Evolutionary conservation across 2,888 invertebrate genomes (phyloP), one percentile per base, ranked within the genome.

Genomic region (Parthenolecanium corni): DNA sequence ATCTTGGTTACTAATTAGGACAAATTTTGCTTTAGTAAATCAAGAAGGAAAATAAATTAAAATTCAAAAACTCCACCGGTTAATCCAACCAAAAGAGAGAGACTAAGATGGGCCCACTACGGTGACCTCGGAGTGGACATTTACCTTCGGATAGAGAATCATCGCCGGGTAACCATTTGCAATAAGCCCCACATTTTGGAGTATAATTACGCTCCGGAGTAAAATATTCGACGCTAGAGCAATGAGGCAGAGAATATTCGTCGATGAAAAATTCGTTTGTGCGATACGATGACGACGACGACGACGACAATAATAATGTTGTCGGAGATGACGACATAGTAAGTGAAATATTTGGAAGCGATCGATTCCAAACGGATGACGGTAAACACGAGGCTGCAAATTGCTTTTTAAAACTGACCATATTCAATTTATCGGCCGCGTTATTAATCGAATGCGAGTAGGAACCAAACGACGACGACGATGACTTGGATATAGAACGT

Each of bases 151-250:
- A 16, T 24, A 23, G 38, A 49, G 31, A 20, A 21, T 51, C 49
- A 38, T 49, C 23, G 61, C 23, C 24, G 38, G 61, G 49, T 38
- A 49, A 61, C 61, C 61, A 61, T 51, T 23, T 61, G 40, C 61
- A 61, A 47, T 61, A 61, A 6, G 61, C 61, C 36, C 61, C 61
- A 40, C 31, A 49, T 23, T 61, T 25, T 21, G 61, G 61, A n/a
- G 23, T 20, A n/a, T 49, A 61, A 51, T 61, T 61, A 21, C 31
- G 23, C 23, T 61, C 61, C 38, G 61, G 61, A 18, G 61, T 61
- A 40, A 61, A 61, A 40, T 61, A 61, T 24, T 61, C 61, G 61
- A 61, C 61, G 61, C 61, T 61, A 51, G 38, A 46, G 36, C 46
- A 25, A 53, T 54, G 21, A 20, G 20, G 49, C 23, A 23, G 49